Conservation (phyloP, 2,113 vertebrate genomes). For the Phalacrocorax brasilianus region DNA sequence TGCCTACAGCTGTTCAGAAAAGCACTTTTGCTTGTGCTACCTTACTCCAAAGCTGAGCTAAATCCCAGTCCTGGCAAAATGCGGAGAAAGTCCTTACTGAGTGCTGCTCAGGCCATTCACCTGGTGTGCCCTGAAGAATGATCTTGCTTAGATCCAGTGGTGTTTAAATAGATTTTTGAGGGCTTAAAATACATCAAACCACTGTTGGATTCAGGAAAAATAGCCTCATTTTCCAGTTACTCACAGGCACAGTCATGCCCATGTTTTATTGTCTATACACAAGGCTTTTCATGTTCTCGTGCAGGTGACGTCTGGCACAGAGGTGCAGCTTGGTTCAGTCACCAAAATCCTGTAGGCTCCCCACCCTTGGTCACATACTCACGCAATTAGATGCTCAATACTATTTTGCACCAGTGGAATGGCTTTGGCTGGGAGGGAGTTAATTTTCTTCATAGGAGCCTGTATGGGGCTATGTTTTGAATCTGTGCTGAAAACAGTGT, state of each 20-base stretch:
- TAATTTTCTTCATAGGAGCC: neutral
- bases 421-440: neutral
- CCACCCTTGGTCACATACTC: accelerated
- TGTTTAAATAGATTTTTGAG: neutral
- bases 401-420: neutral
- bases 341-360: accelerated
- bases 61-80: neutral
- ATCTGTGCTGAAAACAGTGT: neutral
- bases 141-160: neutral
- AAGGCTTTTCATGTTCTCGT: accelerated
- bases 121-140: neutral
- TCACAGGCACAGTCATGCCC: neutral
- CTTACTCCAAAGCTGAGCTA: neutral
- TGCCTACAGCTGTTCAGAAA: neutral
- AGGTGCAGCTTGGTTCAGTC: accelerated
- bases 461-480: neutral
- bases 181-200: neutral
- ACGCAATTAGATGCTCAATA: accelerated
- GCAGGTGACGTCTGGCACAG: neutral
- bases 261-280: accelerated
- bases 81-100: neutral
- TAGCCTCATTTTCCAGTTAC: neutral
- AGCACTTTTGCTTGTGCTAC: neutral
- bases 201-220: neutral
- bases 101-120: neutral